Conservation (phyloP, 2,888 invertebrate genomes). For the Xanthorhoe spadicearia region DNA sequence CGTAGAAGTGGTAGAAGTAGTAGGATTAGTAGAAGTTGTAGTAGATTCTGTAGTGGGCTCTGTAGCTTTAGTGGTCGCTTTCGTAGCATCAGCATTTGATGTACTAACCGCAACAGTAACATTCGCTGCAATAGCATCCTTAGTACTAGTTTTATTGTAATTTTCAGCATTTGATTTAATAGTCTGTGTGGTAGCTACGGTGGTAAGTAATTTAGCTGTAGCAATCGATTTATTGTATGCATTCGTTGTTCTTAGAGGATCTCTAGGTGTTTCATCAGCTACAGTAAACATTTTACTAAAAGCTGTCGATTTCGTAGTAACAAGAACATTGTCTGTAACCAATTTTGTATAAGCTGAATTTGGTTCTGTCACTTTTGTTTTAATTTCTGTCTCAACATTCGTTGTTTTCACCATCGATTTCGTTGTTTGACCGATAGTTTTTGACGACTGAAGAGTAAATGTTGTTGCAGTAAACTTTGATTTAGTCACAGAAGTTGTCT, state of each 20-base stretch:
- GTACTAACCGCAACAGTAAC: background rate
- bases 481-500: conserved; percentile 1
- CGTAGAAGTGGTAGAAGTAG: too few relatives aligned
- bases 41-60: background rate
- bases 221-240: background rate
- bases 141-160: background rate
- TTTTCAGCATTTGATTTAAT: background rate
- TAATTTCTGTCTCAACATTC: background rate
- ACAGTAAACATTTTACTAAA: background rate
- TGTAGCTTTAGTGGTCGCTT: background rate
- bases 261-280: background rate
- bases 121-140: background rate
- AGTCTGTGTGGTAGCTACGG: background rate
- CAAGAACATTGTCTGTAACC: background rate
- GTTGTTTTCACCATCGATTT: background rate
- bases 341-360: background rate
- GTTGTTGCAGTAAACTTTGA: background rate
- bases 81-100: background rate
- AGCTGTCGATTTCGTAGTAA: background rate
- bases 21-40: background rate
- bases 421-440: background rate
- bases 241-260: background rate
- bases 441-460: background rate
- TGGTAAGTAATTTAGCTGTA: background rate
- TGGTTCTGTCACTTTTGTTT: background rate